phyloP scores from a whole-genome alignment of 2,113 vertebrate genomes.

The Gobio gobio region DNA sequence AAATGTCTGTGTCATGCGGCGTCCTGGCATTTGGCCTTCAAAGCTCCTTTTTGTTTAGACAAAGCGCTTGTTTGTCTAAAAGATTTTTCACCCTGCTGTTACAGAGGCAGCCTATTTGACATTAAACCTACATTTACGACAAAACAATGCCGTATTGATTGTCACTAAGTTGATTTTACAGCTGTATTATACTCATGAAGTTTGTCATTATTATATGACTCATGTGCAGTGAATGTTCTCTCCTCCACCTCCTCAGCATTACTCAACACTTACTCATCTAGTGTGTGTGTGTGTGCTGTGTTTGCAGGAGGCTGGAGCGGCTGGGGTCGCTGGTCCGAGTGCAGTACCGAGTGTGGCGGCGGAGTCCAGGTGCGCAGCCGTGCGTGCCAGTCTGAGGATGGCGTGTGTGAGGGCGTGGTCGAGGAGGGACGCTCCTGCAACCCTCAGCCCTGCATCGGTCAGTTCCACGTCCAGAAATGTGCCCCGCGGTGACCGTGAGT shows the following conservation, averaged over 20 bases:
- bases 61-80: not conserved
- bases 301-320: constrained; percentile 89
- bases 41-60: constrained; percentile 29
- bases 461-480: constrained; percentile 54
- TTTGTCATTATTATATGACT: not conserved
- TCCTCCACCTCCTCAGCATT: not conserved
- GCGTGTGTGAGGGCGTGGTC: constrained; percentile 88
- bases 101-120: constrained; percentile 17
- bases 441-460: constrained; percentile 89
- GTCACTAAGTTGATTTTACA: not conserved
- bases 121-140: not conserved
- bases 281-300: constrained; percentile 28
- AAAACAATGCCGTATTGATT: constrained; percentile 23
- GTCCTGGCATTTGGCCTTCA: constrained; percentile 52
- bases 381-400: constrained; percentile 84
- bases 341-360: constrained; percentile 93
- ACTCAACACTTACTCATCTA: not conserved
- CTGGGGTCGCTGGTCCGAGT: constrained; percentile 94
- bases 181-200: not conserved
- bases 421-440: constrained; percentile 95
- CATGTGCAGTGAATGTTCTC: not conserved
- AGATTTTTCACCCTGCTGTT: constrained; percentile 2
- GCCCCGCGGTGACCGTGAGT: not conserved
- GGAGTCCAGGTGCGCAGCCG: constrained; percentile 93
- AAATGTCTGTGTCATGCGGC: constrained; percentile 30